Evolutionary conservation across 2,113 vertebrate species (phyloP).

Genomic region (Tympanuchus pallidicinctus): DNA sequence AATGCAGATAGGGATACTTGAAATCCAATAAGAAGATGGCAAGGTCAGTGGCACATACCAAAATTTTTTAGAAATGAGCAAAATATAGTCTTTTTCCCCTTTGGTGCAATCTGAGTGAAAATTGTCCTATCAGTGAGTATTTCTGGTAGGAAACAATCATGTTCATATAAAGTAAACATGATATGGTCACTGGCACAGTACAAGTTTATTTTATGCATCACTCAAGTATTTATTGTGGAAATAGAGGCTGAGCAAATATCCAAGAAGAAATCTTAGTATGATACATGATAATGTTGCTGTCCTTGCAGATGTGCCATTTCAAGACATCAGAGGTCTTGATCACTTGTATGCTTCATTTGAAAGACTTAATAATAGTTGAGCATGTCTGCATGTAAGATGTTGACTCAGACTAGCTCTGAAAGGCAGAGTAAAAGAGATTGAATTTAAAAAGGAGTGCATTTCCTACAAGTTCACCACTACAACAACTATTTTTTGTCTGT

Average conservation of each 20-base stretch:
- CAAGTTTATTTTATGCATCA: background rate
- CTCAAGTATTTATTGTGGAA: background rate
- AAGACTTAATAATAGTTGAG: background rate
- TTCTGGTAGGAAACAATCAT: background rate
- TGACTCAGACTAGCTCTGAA: conserved; percentile 9
- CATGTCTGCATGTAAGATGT: background rate
- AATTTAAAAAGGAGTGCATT: background rate
- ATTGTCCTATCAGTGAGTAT: background rate
- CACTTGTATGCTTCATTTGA: background rate
- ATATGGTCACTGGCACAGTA: background rate
- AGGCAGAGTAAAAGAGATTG: background rate
- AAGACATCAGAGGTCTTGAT: background rate
- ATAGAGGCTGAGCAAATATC: background rate
- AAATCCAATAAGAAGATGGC: background rate
- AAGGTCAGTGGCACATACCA: background rate
- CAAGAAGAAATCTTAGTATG: background rate
- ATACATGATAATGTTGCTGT: background rate
- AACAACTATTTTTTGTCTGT: background rate
- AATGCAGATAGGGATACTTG: background rate
- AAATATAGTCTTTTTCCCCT: background rate
- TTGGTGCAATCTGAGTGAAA: background rate
- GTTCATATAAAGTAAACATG: background rate
- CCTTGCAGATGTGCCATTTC: background rate
- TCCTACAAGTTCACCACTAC: background rate
- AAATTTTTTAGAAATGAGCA: background rate